Percentiles rank a stretch among this genome's conserved stretches.
Evolutionary conservation across 2,888 invertebrate species (phyloP).

Genomic region (Portevinia maculata): DNA sequence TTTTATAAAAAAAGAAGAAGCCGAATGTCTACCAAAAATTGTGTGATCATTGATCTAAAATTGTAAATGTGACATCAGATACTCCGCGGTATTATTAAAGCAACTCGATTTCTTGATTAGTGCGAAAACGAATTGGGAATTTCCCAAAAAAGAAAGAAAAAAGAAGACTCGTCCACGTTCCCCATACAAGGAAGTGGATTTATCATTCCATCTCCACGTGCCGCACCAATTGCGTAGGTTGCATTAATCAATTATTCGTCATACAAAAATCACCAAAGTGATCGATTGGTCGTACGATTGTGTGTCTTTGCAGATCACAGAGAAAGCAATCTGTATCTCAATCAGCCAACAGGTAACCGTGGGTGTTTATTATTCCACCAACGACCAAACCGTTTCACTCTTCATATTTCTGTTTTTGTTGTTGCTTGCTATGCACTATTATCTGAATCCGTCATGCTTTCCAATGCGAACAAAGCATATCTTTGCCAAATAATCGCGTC

Average conservation of each 20-base stretch:
- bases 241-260: slow-evolving; percentile 3
- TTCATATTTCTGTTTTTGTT: background rate
- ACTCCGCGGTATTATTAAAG: background rate
- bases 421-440: slow-evolving; percentile 8
- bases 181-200: slow-evolving; percentile 20
- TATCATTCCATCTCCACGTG: background rate
- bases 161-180: background rate
- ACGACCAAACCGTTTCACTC: slow-evolving; percentile 2
- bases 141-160: background rate
- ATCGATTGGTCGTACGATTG: slow-evolving; percentile 16
- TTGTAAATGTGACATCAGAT: slow-evolving; percentile 21
- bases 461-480: slow-evolving; percentile 52
- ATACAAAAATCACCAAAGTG: slow-evolving; percentile 14
- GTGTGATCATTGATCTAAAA: too few species aligned
- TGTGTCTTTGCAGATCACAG: slow-evolving; percentile 4
- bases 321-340: slow-evolving; percentile 26
- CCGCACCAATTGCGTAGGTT: slow-evolving; percentile 12
- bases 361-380: slow-evolving; percentile 56
- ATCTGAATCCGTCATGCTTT: slow-evolving; percentile 57
- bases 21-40: too few species aligned
- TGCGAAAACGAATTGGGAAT: slow-evolving; percentile 17
- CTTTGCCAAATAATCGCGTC: slow-evolving; percentile 50
- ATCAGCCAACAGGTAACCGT: slow-evolving; percentile 9
- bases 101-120: background rate
- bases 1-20: too few species aligned